Evolutionary conservation across 2,797 vertebrate genomes (phyloP).

Genomic region (Ptychobarbus kaznakovi): DNA sequence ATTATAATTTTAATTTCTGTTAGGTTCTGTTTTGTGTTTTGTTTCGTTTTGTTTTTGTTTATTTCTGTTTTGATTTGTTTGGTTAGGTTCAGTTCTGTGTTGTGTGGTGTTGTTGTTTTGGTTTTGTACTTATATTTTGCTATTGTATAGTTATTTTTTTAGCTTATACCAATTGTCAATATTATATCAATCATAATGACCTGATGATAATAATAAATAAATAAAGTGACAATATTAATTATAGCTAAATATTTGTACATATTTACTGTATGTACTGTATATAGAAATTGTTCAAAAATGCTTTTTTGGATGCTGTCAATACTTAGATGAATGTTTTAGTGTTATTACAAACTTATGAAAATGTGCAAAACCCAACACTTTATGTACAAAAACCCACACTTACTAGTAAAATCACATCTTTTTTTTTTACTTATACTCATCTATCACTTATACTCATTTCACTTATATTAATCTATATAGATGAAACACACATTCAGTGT

Average conservation of each 20-base stretch:
- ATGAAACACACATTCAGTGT: not conserved
- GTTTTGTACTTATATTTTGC: not conserved
- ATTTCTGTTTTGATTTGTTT: not conserved
- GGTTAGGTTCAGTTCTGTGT: no score
- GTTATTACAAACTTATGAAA: not conserved
- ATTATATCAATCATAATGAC: no score
- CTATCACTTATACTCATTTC: not conserved
- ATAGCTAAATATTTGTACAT: not conserved
- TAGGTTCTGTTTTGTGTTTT: no score
- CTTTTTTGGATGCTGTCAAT: no score
- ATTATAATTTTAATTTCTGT: no score
- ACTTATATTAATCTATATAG: not conserved
- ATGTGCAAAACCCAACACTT: not conserved
- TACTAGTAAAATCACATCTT: not conserved
- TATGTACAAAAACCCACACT: not conserved
- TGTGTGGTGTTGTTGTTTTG: not conserved
- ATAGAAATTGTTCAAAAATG: not conserved
- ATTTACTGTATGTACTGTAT: not conserved
- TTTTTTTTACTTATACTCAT: not conserved
- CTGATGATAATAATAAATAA: not conserved
- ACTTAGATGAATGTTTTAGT: not conserved
- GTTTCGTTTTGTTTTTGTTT: not conserved
- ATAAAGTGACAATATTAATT: not conserved
- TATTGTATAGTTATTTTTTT: not conserved
- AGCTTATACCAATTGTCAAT: no score